Evolutionary conservation across 1,140 invertebrate species (phyloP), one percentile per base, ranked within the genome.

Genomic region (Trichonephila clavata): DNA sequence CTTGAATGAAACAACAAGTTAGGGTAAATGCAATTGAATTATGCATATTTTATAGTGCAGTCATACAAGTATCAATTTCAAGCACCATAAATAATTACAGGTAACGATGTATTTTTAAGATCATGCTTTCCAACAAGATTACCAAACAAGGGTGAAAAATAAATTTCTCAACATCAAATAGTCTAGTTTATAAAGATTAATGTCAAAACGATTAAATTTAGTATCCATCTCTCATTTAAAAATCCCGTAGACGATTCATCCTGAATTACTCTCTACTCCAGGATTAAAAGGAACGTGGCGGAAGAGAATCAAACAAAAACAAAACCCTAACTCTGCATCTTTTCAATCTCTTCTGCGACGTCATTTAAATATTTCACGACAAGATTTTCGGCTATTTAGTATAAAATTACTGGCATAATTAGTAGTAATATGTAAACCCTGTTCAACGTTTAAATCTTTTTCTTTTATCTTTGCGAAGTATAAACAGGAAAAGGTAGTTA

Each of bases 341-440:
- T 65, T 65, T 68, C n/a, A n/a, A 68, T 39, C 27, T 57, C 39
- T 57, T 83, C 20, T 39, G 4, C 50, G 13, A 20, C 7, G 13
- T 83, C 43, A 57, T 83, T 83, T 83, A 83, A 83, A 83, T 83
- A 83, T 83, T 83, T 83, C 39, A 83, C 10, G 43, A 39, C 21
- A 57, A 83, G 80, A 83, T n/a, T 83, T 50, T 39, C 14, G 80
- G 80, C 16, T 83, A 57, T 83, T 83, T 57, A 83, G 39, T 83
- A 43, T 50, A 43, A 83, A 83, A 83, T 83, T 83, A 83, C 39
- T 57, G 80, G 10, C 80, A 57, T 20, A 83, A 21, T 39, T 13
- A 57, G 43, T 68, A 68, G 21, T n/a, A 65, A 68, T n/a, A n/a
- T 3, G 1, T 24, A 68, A 3, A 21, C 50, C 14, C 80, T 83